Conservation (phyloP, 2,113 vertebrate species). For the Antigone vipio region DNA sequence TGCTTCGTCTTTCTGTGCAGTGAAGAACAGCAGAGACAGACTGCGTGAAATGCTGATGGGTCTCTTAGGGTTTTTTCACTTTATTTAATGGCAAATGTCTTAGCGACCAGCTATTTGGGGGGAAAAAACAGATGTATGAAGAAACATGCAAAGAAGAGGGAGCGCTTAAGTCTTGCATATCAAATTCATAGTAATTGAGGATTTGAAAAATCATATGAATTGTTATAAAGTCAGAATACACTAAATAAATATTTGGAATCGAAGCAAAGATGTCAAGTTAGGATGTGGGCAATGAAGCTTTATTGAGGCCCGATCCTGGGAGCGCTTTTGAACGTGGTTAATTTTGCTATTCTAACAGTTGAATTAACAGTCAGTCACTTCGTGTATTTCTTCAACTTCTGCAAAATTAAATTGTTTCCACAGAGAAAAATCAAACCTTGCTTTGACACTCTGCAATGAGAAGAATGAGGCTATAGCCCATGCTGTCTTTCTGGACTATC, state of each 20-base stretch:
- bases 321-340: neutral
- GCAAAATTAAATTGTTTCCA: slow-evolving; percentile 12
- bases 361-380: neutral
- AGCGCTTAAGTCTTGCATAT: neutral
- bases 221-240: neutral
- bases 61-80: neutral
- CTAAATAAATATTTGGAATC: neutral
- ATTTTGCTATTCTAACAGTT: neutral
- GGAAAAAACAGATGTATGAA: neutral
- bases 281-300: neutral
- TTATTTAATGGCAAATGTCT: neutral
- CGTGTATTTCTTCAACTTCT: neutral
- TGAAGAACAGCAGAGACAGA: neutral
- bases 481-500: slow-evolving; percentile 87
- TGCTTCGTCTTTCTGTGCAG: neutral
- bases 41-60: neutral
- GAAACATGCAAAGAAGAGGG: neutral
- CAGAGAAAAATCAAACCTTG: slow-evolving; percentile 90
- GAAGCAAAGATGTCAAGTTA: neutral
- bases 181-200: neutral
- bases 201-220: neutral
- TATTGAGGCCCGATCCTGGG: neutral
- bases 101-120: neutral
- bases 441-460: slow-evolving; percentile 82
- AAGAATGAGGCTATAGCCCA: slow-evolving; percentile 80